Percentiles rank a stretch among this genome's conserved stretches.
Evolutionary conservation across 2,113 vertebrate species (phyloP).

Genomic region (Centropus bengalensis): DNA sequence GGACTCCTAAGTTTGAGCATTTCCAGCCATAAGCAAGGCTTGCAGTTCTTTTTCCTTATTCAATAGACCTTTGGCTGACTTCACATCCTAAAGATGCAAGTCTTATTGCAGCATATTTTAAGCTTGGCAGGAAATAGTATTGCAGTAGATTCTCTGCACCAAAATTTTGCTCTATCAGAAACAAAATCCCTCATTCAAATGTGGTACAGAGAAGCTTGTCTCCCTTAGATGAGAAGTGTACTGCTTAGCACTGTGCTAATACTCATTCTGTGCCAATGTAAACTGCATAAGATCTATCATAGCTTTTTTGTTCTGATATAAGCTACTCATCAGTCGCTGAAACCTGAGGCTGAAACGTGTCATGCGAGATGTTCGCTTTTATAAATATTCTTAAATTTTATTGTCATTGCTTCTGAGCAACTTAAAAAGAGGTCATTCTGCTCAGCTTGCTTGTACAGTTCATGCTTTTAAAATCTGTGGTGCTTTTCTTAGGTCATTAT

Average conservation of each 20-base stretch:
- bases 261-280: background rate
- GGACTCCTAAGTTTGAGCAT: background rate
- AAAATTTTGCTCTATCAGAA: background rate
- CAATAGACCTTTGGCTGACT: conserved; percentile 55
- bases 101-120: conserved; percentile 45
- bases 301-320: background rate
- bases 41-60: conserved; percentile 34
- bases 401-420: background rate
- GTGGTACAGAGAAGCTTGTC: background rate
- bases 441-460: background rate
- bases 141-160: conserved; percentile 54
- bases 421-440: background rate
- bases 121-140: conserved; percentile 52
- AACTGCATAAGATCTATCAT: background rate
- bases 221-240: background rate
- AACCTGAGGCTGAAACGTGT: background rate
- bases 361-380: background rate
- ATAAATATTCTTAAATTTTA: background rate
- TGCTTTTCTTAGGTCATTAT: background rate
- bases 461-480: background rate
- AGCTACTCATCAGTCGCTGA: background rate
- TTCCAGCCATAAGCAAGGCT: conserved; percentile 13
- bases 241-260: background rate
- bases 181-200: background rate
- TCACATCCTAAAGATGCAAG: conserved; percentile 44